Conservation (phyloP, 2,797 vertebrate species). For the Cheirogaleus major region DNA sequence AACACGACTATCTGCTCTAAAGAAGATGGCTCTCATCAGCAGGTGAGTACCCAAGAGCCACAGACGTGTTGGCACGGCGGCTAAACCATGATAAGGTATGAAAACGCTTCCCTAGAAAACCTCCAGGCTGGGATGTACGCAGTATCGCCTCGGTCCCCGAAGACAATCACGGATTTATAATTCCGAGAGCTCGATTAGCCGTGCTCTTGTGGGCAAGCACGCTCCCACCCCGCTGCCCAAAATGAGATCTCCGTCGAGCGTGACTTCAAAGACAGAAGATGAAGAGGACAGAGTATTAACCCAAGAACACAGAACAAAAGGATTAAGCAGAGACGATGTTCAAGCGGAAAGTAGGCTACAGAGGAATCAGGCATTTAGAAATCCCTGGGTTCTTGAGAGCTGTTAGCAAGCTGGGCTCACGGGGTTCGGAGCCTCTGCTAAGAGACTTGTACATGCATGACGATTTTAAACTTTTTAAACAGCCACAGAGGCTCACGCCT, state of each 20-base stretch:
- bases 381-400: background rate
- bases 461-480: background rate
- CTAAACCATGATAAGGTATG: too few relatives aligned
- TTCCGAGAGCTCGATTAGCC: background rate
- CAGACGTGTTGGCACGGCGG: background rate
- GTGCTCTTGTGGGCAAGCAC: fast-evolving
- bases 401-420: fast-evolving
- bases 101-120: background rate
- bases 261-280: background rate
- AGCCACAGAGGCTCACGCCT: background rate
- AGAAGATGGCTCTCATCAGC: background rate
- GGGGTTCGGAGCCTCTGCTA: too few relatives aligned
- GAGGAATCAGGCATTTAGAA: background rate
- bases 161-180: fast-evolving
- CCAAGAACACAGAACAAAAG: background rate
- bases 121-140: background rate
- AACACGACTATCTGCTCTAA: background rate
- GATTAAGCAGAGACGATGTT: background rate
- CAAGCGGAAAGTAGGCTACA: too few relatives aligned
- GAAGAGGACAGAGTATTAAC: background rate
- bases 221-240: background rate
- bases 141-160: fast-evolving
- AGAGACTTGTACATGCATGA: fast-evolving
- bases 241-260: background rate
- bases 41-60: background rate